Evolutionary conservation across 2,888 invertebrate species (phyloP).

Genomic region (Nomada fucata): DNA sequence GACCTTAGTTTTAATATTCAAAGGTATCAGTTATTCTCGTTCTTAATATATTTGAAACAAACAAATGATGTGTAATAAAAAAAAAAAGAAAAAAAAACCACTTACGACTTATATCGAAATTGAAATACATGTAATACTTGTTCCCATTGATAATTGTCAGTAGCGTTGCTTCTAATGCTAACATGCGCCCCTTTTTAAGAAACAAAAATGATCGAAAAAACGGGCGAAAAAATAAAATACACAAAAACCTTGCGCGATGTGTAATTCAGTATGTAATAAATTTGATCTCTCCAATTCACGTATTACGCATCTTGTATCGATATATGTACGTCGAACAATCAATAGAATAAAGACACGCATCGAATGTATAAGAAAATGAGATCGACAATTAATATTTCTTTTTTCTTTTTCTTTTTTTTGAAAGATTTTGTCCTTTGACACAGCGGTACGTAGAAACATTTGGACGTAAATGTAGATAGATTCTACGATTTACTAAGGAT

Average conservation of each 20-base stretch:
- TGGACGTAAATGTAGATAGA: slow-evolving; percentile 55
- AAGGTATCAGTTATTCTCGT: not conserved
- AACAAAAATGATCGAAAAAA: not conserved
- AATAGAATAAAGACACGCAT: slow-evolving; percentile 7
- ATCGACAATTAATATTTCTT: slow-evolving; percentile 32
- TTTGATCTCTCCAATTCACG: not conserved
- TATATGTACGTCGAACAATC: not conserved
- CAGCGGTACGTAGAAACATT: slow-evolving; percentile 45
- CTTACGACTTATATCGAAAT: not conserved
- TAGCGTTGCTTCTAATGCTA: not conserved
- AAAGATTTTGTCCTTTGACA: slow-evolving; percentile 35
- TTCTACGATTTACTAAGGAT: slow-evolving; percentile 77
- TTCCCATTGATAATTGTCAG: not conserved
- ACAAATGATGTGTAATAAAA: not conserved
- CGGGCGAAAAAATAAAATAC: not conserved
- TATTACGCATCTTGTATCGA: slow-evolving; percentile 14
- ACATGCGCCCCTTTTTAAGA: not conserved
- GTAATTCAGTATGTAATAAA: slow-evolving; percentile 5
- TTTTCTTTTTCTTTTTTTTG: not conserved
- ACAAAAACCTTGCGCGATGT: not conserved
- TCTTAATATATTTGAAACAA: not conserved
- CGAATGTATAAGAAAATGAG: slow-evolving; percentile 30
- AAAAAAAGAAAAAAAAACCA: not conserved
- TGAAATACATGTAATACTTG: slow-evolving; percentile 3
- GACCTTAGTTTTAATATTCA: not conserved